Percentiles rank a stretch among this genome's conserved stretches.
Conservation (phyloP, 2,113 vertebrate genomes). For the Muntiacus reevesi region DNA sequence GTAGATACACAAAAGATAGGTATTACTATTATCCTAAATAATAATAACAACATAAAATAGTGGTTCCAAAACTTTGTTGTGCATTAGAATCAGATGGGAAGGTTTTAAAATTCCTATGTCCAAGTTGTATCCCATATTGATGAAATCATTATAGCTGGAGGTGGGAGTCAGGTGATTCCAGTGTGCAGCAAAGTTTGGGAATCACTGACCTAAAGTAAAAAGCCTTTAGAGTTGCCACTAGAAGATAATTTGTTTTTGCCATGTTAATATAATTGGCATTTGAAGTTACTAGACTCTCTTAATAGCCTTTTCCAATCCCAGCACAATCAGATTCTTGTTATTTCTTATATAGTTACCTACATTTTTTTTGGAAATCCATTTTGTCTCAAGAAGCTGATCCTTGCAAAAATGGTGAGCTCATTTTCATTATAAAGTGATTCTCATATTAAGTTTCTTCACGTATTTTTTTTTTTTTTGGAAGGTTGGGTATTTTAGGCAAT, state of each 20-base stretch:
- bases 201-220: neutral
- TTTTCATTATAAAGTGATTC: neutral
- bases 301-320: neutral
- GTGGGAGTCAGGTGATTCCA: neutral
- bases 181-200: neutral
- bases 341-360: neutral
- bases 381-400: neutral
- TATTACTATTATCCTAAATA: neutral
- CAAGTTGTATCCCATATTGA: neutral
- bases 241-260: constrained; percentile 15
- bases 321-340: neutral
- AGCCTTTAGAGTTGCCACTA: neutral
- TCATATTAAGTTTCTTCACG: neutral
- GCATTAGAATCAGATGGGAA: neutral
- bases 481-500: neutral
- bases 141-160: neutral
- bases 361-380: neutral
- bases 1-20: neutral
- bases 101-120: neutral
- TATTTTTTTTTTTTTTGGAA: neutral
- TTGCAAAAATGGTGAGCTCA: neutral
- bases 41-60: neutral
- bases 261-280: neutral
- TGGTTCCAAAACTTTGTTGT: neutral
- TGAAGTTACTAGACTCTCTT: neutral